A percentile compares a stretch with the other conserved stretches of the same genome.
Evolutionary conservation across 2,113 vertebrate genomes (phyloP).

Genomic region (Picathartes gymnocephalus): DNA sequence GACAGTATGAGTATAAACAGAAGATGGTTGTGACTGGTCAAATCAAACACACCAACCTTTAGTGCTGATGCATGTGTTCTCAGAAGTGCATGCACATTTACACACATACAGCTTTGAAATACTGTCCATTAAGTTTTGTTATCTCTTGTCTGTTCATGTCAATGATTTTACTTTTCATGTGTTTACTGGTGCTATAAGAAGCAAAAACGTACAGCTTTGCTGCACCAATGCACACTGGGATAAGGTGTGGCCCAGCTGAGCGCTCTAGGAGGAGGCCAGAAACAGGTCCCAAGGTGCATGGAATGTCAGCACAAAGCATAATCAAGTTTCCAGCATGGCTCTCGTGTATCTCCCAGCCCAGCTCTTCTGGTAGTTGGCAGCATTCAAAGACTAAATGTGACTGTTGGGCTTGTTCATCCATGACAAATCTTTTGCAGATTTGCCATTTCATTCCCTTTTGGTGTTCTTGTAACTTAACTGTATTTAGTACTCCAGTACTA

Average conservation of each 20-base stretch:
- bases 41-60: not conserved
- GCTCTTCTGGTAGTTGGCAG: not conserved
- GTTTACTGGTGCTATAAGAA: not conserved
- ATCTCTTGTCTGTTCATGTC: not conserved
- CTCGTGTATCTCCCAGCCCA: not conserved
- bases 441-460: not conserved
- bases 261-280: not conserved
- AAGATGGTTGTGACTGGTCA: not conserved
- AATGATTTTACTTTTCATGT: not conserved
- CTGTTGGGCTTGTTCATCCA: not conserved
- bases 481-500: not conserved
- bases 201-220: not conserved
- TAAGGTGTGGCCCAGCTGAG: not conserved
- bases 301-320: not conserved
- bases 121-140: not conserved
- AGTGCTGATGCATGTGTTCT: not conserved
- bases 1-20: not conserved
- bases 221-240: not conserved
- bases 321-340: not conserved
- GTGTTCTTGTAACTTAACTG: not conserved
- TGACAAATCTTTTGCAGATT: not conserved
- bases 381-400: not conserved
- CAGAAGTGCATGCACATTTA: not conserved
- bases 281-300: not conserved
- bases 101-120: not conserved